These are phyloP conservation scores for Chitala chitala DNA, from an alignment of 2,113 vertebrate genomes.

Conservation along the genomic window DNA sequence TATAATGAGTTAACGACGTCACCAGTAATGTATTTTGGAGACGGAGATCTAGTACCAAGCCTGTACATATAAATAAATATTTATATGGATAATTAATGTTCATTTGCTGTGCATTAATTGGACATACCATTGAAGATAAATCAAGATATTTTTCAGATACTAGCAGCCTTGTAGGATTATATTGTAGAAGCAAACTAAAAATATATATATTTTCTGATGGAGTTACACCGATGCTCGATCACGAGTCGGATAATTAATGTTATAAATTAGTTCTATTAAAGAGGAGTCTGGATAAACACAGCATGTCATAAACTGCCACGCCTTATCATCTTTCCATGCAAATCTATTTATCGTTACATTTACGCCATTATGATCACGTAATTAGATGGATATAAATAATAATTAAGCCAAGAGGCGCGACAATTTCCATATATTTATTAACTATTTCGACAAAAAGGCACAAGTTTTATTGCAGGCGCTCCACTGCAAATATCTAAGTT, in stretches of 20 bases:
- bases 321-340: not conserved
- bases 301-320: conserved; percentile 6
- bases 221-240: too few relatives aligned
- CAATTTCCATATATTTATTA: not conserved
- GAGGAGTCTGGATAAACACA: not conserved
- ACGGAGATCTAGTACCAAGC: not conserved
- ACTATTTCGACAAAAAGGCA: not conserved
- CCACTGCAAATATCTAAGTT: not conserved
- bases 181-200: too few relatives aligned
- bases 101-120: not conserved
- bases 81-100: not conserved
- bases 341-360: not conserved
- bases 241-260: not conserved
- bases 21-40: too few relatives aligned
- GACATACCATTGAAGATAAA: not conserved
- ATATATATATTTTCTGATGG: too few relatives aligned
- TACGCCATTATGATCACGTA: not conserved
- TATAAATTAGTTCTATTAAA: not conserved
- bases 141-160: not conserved
- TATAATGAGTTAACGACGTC: too few relatives aligned
- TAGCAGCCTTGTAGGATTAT: too few relatives aligned
- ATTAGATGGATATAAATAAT: conserved; percentile 17
- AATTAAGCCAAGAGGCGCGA: not conserved
- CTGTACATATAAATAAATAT: not conserved
- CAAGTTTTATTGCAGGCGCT: not conserved